A percentile compares a stretch with the other conserved stretches of the same genome.
phyloP scores from a whole-genome alignment of 1,140 invertebrate genomes.

The Megathymus violae region DNA sequence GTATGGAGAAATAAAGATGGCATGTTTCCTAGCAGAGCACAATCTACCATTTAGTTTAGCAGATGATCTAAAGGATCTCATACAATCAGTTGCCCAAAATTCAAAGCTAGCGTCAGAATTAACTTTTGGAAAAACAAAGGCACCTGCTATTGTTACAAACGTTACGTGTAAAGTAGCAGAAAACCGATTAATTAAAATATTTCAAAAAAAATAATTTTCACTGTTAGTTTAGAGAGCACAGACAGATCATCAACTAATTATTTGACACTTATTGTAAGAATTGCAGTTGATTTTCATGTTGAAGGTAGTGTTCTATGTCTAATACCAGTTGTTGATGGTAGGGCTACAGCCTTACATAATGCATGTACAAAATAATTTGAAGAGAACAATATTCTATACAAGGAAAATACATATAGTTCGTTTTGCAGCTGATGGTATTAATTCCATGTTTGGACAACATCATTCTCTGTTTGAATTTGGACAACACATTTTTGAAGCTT shows the following conservation, averaged over 20 bases:
- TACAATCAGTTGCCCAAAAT: conserved; percentile 32
- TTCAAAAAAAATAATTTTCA: conserved; percentile 49
- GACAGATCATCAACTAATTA: conserved; percentile 51
- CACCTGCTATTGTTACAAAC: conserved; percentile 36
- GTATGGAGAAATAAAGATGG: conserved; percentile 44
- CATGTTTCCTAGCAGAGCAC: conserved; percentile 37
- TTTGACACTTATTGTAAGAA: conserved; percentile 51
- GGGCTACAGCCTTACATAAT: conserved; percentile 46
- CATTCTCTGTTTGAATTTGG: conserved; percentile 52
- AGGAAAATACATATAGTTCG: conserved; percentile 62
- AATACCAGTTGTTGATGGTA: conserved; percentile 50
- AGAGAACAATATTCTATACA: conserved; percentile 58
- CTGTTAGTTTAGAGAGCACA: conserved; percentile 62
- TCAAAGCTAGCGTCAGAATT: conserved; percentile 38
- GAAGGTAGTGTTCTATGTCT: conserved; percentile 55
- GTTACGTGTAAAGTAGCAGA: conserved; percentile 32
- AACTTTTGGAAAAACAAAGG: conserved; percentile 37
- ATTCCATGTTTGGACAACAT: conserved; percentile 60
- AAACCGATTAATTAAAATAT: conserved; percentile 28
- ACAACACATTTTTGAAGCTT: too few relatives aligned
- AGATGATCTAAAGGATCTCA: conserved; percentile 34
- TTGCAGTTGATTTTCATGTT: conserved; percentile 42
- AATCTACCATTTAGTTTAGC: conserved; percentile 40
- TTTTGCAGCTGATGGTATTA: conserved; percentile 66
- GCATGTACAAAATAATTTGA: conserved; percentile 50